These are phyloP conservation scores for Falco cherrug DNA, from an alignment of 2,797 vertebrate species.

Conservation along the genomic window DNA sequence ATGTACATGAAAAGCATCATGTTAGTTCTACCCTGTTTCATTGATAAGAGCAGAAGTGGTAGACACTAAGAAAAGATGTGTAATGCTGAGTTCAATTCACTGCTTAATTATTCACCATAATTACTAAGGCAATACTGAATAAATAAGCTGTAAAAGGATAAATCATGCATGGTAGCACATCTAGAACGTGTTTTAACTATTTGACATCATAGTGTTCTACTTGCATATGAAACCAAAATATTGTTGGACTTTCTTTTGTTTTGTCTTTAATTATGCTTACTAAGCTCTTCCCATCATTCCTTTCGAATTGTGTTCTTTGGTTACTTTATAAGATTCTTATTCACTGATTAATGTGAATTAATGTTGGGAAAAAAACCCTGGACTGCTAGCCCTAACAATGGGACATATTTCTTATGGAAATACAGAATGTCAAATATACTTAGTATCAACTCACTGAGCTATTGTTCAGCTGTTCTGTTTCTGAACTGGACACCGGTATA, in stretches of 20 bases:
- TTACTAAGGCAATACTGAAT: constrained; percentile 39
- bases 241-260: not conserved
- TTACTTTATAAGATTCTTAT: not conserved
- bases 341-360: not conserved
- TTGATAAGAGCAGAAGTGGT: not conserved
- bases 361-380: not conserved
- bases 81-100: not conserved
- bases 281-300: not conserved
- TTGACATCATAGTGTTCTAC: not conserved
- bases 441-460: not conserved
- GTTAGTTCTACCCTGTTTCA: not conserved
- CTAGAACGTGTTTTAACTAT: constrained; percentile 36
- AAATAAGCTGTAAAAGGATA: constrained; percentile 37
- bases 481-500: not conserved
- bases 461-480: not conserved
- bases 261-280: not conserved
- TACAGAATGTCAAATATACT: not conserved
- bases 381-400: not conserved
- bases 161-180: not conserved
- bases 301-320: not conserved
- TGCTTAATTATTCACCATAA: constrained; percentile 42
- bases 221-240: not conserved
- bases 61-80: not conserved
- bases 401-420: not conserved
- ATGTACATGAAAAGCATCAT: not conserved